Conservation (phyloP, 1,140 invertebrate genomes). For the Hypothenemus hampei region DNA sequence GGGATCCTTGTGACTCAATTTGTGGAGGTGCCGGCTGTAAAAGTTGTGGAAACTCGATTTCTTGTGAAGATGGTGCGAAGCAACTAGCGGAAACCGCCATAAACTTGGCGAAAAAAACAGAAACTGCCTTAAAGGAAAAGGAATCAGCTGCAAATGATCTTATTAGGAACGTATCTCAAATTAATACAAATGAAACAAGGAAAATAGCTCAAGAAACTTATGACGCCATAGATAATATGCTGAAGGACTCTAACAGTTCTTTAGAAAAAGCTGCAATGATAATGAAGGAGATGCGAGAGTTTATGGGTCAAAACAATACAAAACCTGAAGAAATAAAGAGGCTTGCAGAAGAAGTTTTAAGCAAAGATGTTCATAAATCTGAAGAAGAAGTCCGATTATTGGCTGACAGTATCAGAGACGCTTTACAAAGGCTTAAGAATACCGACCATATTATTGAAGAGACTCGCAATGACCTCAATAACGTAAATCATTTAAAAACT, state of each 20-base stretch:
- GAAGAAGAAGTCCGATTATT: conserved; percentile 82
- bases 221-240: conserved; percentile 33
- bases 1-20: conserved; percentile 79
- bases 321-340: conserved; percentile 76
- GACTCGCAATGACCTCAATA: conserved; percentile 70
- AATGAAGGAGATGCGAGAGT: conserved; percentile 67
- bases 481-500: conserved; percentile 69
- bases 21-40: conserved; percentile 94
- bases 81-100: conserved; percentile 81
- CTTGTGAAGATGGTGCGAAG: conserved; percentile 84
- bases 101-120: conserved; percentile 77
- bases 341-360: conserved; percentile 71
- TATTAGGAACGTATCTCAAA: conserved; percentile 53
- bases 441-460: conserved; percentile 85
- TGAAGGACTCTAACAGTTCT: conserved; percentile 35
- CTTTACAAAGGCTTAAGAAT: conserved; percentile 79
- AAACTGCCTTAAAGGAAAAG: conserved; percentile 71
- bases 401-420: conserved; percentile 77
- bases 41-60: conserved; percentile 77
- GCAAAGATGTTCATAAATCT: conserved; percentile 44
- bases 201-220: conserved; percentile 36
- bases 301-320: conserved; percentile 69
- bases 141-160: conserved; percentile 70
- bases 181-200: conserved; percentile 40
- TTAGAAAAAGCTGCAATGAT: conserved; percentile 52